phyloP scores from a whole-genome alignment of 2,888 invertebrate species.

The Drosophila kambysellisi region DNA sequence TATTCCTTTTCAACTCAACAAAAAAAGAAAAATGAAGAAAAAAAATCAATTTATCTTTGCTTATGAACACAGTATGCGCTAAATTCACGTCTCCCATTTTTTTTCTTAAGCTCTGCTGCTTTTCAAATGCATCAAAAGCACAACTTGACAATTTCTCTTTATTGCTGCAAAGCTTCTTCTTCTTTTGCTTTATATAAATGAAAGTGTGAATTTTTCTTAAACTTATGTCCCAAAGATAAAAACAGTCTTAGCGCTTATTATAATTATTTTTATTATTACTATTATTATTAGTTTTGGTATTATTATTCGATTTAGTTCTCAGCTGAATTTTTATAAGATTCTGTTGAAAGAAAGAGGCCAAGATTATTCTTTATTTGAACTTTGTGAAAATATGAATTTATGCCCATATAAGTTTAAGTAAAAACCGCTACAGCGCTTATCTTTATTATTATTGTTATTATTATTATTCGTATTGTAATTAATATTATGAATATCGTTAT shows the following conservation, averaged over 20 bases:
- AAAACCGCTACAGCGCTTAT: no score
- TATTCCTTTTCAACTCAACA: slow-evolving; percentile 34
- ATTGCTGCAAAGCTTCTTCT: slow-evolving; percentile 1
- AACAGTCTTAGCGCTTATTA: not conserved
- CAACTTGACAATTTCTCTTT: slow-evolving; percentile 7
- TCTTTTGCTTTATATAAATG: not conserved
- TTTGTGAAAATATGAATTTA: no score
- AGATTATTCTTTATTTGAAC: no score
- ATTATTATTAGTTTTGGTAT: no score
- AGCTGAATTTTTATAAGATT: no score
- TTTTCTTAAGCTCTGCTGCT: slow-evolving; percentile 43
- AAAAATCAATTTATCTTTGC: slow-evolving; percentile 68
- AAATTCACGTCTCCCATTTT: slow-evolving; percentile 61
- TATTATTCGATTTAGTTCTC: no score
- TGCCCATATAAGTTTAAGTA: no score
- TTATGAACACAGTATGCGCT: slow-evolving; percentile 52
- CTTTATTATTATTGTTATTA: no score
- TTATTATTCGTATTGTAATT: no score
- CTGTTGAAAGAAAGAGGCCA: no score
- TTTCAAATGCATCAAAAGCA: slow-evolving; percentile 19
- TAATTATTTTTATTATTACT: no score
- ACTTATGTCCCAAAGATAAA: not conserved
- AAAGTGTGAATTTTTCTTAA: not conserved
- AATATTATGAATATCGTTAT: not conserved
- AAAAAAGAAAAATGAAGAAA: slow-evolving; percentile 9